These are phyloP conservation scores for Neomonachus schauinslandi DNA, from an alignment of 2,113 vertebrate species.

Conservation along the genomic window DNA sequence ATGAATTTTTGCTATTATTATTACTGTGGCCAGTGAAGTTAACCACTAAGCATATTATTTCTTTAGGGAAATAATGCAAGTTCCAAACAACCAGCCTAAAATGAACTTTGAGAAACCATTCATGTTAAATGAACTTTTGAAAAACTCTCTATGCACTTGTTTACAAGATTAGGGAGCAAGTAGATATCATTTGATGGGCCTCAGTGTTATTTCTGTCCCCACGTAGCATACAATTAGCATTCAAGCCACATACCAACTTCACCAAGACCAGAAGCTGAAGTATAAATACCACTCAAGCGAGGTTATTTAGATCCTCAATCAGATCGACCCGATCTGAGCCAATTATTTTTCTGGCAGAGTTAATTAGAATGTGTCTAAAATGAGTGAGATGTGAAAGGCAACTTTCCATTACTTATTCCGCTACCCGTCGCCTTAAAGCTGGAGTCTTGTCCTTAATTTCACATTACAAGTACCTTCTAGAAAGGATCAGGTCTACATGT, in stretches of 20 bases:
- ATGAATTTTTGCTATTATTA: not conserved
- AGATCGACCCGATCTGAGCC: conserved; percentile 79
- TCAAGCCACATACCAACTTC: conserved; percentile 60
- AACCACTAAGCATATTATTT: not conserved
- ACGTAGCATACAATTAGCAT: conserved; percentile 74
- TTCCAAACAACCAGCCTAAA: conserved; percentile 19
- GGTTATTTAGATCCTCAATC: conserved; percentile 82
- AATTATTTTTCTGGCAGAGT: conserved; percentile 85
- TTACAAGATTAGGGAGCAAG: not conserved
- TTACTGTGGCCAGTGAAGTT: not conserved
- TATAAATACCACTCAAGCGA: conserved; percentile 81
- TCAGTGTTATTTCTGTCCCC: conserved; percentile 70
- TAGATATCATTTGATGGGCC: conserved; percentile 39
- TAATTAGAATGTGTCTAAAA: conserved; percentile 84
- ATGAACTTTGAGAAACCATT: not conserved
- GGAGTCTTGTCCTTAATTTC: conserved; percentile 74
- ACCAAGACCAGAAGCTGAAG: conserved; percentile 77
- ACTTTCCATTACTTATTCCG: conserved; percentile 78
- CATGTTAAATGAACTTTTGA: not conserved
- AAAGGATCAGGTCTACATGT: not conserved
- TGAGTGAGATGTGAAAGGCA: conserved; percentile 82
- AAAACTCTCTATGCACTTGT: not conserved
- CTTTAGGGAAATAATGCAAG: conserved; percentile 11
- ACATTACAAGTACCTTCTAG: conserved; percentile 45
- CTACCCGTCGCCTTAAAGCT: conserved; percentile 54